A percentile compares a stretch with the other conserved stretches of the same genome.
phyloP scores from a whole-genome alignment of 2,888 invertebrate genomes.

The Drosophila cyrtoloma region DNA sequence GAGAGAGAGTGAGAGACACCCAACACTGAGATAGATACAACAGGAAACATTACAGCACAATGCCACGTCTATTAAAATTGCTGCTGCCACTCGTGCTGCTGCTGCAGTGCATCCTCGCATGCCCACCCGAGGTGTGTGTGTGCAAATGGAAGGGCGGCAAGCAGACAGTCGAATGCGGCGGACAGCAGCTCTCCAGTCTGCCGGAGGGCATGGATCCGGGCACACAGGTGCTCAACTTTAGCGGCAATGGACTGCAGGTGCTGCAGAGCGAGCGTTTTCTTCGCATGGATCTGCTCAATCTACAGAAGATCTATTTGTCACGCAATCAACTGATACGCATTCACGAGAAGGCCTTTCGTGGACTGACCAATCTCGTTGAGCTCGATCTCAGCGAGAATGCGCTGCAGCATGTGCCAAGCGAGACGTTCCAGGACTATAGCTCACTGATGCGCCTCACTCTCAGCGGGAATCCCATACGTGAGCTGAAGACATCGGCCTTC shows the following conservation, averaged over 20 bases:
- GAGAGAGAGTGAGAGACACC: not conserved
- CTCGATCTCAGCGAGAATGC: constrained; percentile 94
- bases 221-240: constrained; percentile 94
- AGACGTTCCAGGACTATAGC: constrained; percentile 91
- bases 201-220: constrained; percentile 93
- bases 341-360: constrained; percentile 92
- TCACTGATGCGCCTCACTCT: constrained; percentile 93
- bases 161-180: constrained; percentile 94
- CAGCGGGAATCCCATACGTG: constrained; percentile 92
- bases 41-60: constrained; percentile 13
- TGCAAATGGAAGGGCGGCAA: constrained; percentile 98
- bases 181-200: constrained; percentile 90
- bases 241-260: constrained; percentile 92
- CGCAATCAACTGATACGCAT: constrained; percentile 92
- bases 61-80: constrained; percentile 38
- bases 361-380: constrained; percentile 94
- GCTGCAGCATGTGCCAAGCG: constrained; percentile 91
- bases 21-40: constrained; percentile 8
- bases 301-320: constrained; percentile 94
- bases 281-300: constrained; percentile 91
- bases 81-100: constrained; percentile 18
- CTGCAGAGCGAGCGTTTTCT: constrained; percentile 92
- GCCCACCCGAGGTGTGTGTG: constrained; percentile 90
- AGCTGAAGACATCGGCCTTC: constrained; percentile 90
- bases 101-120: constrained; percentile 81